Conservation (phyloP, 2,113 vertebrate genomes). For the Catharus minimus region DNA sequence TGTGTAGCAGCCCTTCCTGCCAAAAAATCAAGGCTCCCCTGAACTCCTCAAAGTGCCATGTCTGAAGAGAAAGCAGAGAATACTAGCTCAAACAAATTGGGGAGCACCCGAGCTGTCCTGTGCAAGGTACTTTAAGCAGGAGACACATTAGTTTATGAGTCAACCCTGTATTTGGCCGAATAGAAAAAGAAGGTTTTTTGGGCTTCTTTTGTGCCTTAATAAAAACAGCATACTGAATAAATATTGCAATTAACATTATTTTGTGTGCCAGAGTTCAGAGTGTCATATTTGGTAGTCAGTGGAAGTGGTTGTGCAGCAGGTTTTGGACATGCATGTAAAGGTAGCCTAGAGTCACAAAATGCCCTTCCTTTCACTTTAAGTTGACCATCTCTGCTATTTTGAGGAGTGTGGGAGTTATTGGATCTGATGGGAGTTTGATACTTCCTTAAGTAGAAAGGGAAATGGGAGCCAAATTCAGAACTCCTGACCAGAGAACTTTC, state of each 20-base stretch:
- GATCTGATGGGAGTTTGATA: neutral
- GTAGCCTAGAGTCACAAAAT: neutral
- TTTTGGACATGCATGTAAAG: neutral
- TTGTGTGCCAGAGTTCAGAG: neutral
- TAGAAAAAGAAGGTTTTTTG: neutral
- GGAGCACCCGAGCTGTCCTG: neutral
- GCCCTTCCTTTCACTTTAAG: neutral
- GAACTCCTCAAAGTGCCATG: fast-evolving
- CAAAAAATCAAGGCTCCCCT: neutral
- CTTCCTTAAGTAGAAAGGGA: neutral
- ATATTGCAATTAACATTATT: neutral
- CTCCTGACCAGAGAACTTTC: neutral
- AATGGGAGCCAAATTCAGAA: neutral
- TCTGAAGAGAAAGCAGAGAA: neutral
- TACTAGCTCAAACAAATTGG: neutral
- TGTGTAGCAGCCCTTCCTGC: neutral
- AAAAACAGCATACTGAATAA: neutral
- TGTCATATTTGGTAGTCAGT: neutral
- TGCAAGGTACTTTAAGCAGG: neutral
- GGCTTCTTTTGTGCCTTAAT: fast-evolving
- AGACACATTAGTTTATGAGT: neutral
- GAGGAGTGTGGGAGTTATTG: neutral
- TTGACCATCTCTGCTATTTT: neutral
- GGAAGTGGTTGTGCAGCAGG: neutral
- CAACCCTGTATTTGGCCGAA: neutral